Base-by-base conservation (phyloP, 2,113 vertebrate species). In the human region DNA sequence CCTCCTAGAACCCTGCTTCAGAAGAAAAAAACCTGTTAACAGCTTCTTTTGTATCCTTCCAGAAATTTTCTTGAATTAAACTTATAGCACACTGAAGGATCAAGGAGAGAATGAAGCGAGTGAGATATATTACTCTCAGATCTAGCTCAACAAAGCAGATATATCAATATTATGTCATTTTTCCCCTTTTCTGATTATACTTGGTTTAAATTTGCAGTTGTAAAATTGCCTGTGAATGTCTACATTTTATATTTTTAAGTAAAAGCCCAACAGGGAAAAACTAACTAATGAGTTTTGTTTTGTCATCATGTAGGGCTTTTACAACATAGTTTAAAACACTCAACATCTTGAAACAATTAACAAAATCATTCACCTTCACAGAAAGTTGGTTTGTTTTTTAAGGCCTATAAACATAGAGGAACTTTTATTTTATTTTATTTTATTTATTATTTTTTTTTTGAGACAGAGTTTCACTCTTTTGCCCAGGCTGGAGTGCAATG, bases 301-400 rank as follows among this genome's bases (percentile, higher is more conserved):
- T 96, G 76, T 80, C 68, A 93, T 95, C 55, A 61, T 75, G 59
- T 66, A 48, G 23, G 38, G 32, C 25, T 97, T 98, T 97, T 92
- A 95, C 80, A 98, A 94, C 68, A 73, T 57, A 68, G 40, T 90
- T 87, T 92, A 93, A 97, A 90, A 90, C 87, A 94, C 6, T 40
- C 92, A 92, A 73, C 95, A 95, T 98, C 95, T 97, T 97, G 93
- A 97, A 95, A 96, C 92, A 97, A 97, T 96, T 96, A 90, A 70
- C 61, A 94, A 96, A 96, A 75, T 61, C 90, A 84, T 9, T 95
- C 83, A 97, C 92, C 89, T 96, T 96, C 85, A 96, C 43, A 93
- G 89, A 92, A 94, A 95, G 50, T 96, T 96, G 45, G 43, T 95
- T 96, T 98, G 52, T 50, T 95, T 98, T 96, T 97, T 78, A 97